phyloP scores from a whole-genome alignment of 1,140 invertebrate genomes.

The Pachyrhynchus sulphureomaculatus region DNA sequence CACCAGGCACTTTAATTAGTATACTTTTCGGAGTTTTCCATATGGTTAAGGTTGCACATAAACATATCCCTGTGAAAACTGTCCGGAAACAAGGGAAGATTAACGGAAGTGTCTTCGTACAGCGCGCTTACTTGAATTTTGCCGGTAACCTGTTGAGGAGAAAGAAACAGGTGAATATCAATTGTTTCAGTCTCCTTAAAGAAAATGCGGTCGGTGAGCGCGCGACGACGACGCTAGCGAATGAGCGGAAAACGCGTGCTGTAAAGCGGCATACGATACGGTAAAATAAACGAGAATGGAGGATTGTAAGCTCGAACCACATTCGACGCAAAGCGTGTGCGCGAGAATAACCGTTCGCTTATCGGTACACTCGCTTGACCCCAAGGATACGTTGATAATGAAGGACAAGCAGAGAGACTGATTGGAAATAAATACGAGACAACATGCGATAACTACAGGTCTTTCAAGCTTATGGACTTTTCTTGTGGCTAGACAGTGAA shows the following conservation, averaged over 20 bases:
- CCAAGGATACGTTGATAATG: neutral
- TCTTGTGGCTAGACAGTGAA: too few species aligned
- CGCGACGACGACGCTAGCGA: conserved; percentile 4
- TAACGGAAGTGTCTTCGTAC: neutral
- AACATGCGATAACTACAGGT: too few species aligned
- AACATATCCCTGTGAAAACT: conserved; percentile 2
- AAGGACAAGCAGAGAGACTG: neutral
- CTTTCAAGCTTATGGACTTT: too few species aligned
- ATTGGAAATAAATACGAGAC: too few species aligned
- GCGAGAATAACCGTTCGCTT: neutral
- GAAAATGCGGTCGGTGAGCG: neutral
- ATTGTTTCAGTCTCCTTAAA: conserved; percentile 1
- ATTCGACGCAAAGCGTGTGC: conserved; percentile 21
- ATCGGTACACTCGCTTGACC: neutral
- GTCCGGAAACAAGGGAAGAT: neutral
- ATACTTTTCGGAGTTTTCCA: conserved; percentile 9
- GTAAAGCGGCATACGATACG: conserved; percentile 7
- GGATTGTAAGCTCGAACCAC: conserved; percentile 5
- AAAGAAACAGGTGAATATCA: conserved; percentile 25
- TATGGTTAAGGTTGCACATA: conserved; percentile 20
- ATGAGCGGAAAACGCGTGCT: conserved; percentile 12
- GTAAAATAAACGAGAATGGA: conserved; percentile 19
- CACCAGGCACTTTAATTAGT: conserved; percentile 1
- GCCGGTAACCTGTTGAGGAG: conserved; percentile 31
- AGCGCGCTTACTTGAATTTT: neutral